phyloP scores from a whole-genome alignment of 2,113 vertebrate species.

The Neotragus pygmaeus region DNA sequence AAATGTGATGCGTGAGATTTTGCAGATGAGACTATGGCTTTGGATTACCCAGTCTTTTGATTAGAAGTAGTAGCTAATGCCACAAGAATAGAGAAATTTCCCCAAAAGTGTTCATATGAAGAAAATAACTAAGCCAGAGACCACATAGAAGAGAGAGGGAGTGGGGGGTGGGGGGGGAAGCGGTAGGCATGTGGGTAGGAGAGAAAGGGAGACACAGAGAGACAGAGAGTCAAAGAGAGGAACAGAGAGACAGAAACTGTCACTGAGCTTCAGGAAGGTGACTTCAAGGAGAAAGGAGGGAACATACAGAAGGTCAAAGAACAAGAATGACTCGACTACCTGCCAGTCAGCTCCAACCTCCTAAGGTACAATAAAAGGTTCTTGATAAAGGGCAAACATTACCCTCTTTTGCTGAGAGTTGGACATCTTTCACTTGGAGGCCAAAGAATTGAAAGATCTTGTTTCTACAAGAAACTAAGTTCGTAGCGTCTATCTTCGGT shows the following conservation, averaged over 20 bases:
- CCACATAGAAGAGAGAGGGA: neutral
- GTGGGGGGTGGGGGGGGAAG: neutral
- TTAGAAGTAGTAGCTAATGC: neutral
- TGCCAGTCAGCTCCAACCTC: neutral
- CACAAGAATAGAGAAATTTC: neutral
- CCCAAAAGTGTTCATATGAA: neutral
- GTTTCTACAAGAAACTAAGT: neutral
- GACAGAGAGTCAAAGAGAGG: neutral
- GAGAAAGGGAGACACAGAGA: neutral
- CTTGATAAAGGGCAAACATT: neutral
- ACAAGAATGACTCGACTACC: neutral
- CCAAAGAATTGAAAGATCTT: neutral
- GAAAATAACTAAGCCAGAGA: neutral
- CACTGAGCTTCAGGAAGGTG: neutral
- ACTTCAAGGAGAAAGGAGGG: fast-evolving
- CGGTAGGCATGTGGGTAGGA: neutral
- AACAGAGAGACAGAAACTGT: neutral
- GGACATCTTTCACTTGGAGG: neutral
- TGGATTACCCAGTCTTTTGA: neutral
- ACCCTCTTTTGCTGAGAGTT: neutral
- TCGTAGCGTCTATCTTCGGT: neutral
- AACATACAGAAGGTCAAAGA: neutral
- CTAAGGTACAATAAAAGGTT: neutral
- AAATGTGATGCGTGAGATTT: neutral
- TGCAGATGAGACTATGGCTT: neutral